A percentile compares a stretch with the other conserved stretches of the same genome.
Evolutionary conservation across 2,113 vertebrate genomes (phyloP).

Genomic region (Barbus barbus): DNA sequence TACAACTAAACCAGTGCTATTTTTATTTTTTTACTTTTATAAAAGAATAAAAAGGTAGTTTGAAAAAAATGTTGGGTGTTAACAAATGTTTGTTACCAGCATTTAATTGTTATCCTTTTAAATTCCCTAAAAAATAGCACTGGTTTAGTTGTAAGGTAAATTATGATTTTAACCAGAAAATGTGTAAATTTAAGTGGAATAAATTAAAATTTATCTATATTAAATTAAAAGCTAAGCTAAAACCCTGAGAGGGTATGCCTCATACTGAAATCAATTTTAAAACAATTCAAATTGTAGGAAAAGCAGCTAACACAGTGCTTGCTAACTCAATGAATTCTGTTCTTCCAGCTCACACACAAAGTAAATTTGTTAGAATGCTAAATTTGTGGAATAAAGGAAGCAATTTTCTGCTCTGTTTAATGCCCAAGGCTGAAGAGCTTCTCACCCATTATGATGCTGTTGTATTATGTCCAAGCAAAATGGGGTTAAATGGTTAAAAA

Average conservation of each 20-base stretch:
- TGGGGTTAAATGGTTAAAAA: neutral
- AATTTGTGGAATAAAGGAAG: neutral
- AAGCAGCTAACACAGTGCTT: neutral
- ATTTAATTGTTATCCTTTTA: too few species aligned
- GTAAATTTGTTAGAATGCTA: neutral
- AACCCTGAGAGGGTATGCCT: neutral
- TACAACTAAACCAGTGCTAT: too few species aligned
- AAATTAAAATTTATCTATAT: neutral
- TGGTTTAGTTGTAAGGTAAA: neutral
- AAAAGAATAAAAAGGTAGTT: too few species aligned
- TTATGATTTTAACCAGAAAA: neutral
- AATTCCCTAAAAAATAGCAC: neutral
- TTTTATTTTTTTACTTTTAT: too few species aligned
- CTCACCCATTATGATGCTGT: neutral
- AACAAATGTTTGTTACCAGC: too few species aligned
- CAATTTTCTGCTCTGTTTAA: neutral
- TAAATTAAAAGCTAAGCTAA: neutral
- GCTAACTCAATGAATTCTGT: constrained; percentile 2
- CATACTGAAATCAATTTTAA: neutral
- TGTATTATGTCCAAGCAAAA: neutral
- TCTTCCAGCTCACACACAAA: neutral
- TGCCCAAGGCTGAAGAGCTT: neutral
- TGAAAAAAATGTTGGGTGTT: too few species aligned
- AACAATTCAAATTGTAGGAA: neutral
- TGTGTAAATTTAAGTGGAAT: neutral